Evolutionary conservation across 2,888 invertebrate species (phyloP).

Genomic region (Microplitis manilae): DNA sequence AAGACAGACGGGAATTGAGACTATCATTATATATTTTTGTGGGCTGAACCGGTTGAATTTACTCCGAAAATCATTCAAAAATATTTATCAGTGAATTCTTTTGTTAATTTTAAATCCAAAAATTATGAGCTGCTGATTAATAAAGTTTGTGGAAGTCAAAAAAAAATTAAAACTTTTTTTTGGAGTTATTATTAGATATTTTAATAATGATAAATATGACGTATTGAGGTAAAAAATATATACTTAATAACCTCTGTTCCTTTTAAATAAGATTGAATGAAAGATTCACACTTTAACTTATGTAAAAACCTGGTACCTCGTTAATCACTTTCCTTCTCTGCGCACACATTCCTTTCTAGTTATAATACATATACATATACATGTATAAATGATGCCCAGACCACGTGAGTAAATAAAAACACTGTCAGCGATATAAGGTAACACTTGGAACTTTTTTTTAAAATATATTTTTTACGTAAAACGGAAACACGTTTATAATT

Average conservation of each 20-base stretch:
- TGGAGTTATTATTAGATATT: neutral
- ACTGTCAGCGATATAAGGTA: slow-evolving; percentile 26
- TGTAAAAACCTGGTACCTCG: neutral
- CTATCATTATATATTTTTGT: neutral
- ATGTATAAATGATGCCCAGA: neutral
- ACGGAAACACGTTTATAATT: neutral
- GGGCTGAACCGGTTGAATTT: neutral
- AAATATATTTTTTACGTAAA: neutral
- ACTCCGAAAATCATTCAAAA: neutral
- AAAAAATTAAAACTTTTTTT: neutral
- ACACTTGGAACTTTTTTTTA: neutral
- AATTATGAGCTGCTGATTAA: neutral
- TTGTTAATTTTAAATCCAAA: neutral
- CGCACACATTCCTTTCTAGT: neutral
- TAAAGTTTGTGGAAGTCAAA: neutral
- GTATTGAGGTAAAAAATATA: neutral
- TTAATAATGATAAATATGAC: neutral
- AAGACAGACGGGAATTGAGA: neutral
- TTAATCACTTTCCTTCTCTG: neutral
- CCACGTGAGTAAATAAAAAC: slow-evolving; percentile 41
- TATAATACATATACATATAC: neutral
- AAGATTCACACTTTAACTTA: neutral
- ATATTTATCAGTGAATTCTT: no score
- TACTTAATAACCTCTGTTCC: neutral
- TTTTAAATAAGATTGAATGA: neutral